Evolutionary conservation across 2,113 vertebrate genomes (phyloP).

Genomic region (Dipodomys spectabilis): DNA sequence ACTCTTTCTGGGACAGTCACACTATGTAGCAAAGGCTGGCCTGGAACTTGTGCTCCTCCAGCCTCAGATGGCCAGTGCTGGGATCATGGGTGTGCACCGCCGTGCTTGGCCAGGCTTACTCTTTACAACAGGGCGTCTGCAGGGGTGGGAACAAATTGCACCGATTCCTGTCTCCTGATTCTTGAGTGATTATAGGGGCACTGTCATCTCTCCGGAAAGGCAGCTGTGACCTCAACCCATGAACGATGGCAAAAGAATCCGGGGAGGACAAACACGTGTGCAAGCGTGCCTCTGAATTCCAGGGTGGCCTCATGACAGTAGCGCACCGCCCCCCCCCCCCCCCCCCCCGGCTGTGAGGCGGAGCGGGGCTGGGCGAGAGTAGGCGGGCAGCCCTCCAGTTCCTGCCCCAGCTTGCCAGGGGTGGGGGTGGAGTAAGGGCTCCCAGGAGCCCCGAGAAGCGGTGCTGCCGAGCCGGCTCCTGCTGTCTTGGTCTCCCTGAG

Average conservation of each 20-base stretch:
- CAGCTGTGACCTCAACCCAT: neutral
- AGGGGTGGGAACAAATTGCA: constrained; percentile 34
- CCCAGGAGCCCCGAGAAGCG: no score
- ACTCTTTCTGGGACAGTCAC: neutral
- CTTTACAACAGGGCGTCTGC: neutral
- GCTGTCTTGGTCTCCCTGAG: no score
- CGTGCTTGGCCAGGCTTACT: neutral
- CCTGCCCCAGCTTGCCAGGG: no score
- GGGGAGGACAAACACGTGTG: neutral
- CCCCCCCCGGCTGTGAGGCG: neutral
- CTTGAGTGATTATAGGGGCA: neutral
- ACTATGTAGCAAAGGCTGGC: neutral
- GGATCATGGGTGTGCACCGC: neutral
- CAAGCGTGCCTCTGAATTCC: neutral
- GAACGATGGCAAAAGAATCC: neutral
- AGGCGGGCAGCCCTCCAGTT: neutral
- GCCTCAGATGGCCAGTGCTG: neutral
- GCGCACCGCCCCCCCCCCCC: no score
- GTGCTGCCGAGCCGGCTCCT: no score
- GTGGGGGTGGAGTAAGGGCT: no score
- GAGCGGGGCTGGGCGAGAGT: no score
- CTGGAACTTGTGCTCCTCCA: neutral
- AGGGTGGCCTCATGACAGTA: neutral
- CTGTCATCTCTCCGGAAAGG: neutral
- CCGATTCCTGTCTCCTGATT: neutral